These are phyloP conservation scores for Heterocephalus glaber DNA, from an alignment of 2,113 vertebrate species.

Conservation along the genomic window DNA sequence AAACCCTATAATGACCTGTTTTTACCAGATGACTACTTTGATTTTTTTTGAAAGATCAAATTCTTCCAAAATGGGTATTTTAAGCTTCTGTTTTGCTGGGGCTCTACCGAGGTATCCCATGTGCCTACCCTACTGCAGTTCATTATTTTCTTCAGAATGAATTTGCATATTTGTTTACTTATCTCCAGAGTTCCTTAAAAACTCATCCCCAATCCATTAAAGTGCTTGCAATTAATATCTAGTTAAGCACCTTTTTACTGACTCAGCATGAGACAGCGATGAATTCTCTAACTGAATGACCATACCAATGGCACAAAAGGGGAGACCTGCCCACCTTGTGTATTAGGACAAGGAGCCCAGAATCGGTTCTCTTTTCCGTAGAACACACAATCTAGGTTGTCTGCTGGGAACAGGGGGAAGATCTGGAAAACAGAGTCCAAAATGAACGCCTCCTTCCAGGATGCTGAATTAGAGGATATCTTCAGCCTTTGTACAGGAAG, in stretches of 20 bases:
- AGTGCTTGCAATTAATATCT: neutral
- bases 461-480: neutral
- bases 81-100: neutral
- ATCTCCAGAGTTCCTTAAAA: neutral
- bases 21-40: neutral
- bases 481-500: neutral
- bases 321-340: neutral
- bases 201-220: neutral
- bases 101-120: neutral
- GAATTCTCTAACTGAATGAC: neutral
- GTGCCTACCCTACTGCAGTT: neutral
- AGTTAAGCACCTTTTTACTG: neutral
- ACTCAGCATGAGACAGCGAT: neutral
- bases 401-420: neutral
- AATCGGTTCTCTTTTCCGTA: neutral
- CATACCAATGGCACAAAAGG: neutral
- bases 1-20: slow-evolving; percentile 8
- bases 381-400: neutral
- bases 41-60: neutral
- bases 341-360: neutral
- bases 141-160: neutral
- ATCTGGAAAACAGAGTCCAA: neutral
- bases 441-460: neutral
- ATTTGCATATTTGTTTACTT: neutral
- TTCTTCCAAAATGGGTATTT: slow-evolving; percentile 11